Evolutionary conservation across 2,113 vertebrate species (phyloP).

Genomic region (Rhea americana): DNA sequence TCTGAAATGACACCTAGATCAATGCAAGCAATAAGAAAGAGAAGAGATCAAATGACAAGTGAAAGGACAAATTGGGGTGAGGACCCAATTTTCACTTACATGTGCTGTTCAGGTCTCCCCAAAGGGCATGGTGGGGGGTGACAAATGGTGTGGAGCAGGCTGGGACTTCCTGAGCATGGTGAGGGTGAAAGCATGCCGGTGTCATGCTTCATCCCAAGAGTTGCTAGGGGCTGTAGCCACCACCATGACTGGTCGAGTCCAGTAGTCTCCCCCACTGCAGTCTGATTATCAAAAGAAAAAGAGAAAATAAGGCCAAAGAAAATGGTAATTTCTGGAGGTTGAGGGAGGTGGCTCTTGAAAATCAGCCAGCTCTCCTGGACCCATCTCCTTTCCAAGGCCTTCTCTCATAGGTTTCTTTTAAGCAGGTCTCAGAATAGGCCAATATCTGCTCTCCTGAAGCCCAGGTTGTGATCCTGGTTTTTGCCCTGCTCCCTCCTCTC

Average conservation of each 20-base stretch:
- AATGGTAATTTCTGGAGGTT: not conserved
- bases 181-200: not conserved
- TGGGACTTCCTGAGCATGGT: not conserved
- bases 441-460: not conserved
- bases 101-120: not conserved
- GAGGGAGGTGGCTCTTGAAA: not conserved
- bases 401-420: not conserved
- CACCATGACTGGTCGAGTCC: not conserved
- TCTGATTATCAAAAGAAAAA: not conserved
- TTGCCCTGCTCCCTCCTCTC: not conserved
- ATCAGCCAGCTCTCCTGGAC: not conserved
- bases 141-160: accelerated
- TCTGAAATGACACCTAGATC: not conserved
- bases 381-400: not conserved
- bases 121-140: not conserved
- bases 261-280: not conserved
- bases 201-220: not conserved
- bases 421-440: not conserved
- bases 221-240: not conserved
- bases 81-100: accelerated
- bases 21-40: not conserved
- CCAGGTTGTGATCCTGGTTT: not conserved
- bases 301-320: too few relatives aligned
- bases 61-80: not conserved
- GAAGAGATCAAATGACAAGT: not conserved